phyloP scores from a whole-genome alignment of 2,888 invertebrate species.

The Caenorhabditis drosophilae region DNA sequence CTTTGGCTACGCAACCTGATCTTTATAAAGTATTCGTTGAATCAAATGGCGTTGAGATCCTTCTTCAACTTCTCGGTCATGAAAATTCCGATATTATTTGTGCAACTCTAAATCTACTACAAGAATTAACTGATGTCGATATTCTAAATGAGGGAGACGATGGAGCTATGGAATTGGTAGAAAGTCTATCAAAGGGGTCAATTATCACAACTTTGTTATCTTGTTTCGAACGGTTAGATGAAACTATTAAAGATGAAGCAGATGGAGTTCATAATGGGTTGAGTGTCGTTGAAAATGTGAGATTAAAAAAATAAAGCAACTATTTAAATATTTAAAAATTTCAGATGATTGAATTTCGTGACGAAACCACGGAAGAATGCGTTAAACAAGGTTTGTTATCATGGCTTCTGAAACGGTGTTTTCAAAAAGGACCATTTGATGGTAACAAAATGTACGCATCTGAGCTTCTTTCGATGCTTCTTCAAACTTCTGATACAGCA shows the following conservation, averaged over 20 bases:
- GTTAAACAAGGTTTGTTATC: conserved; percentile 58
- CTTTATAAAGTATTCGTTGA: conserved; percentile 89
- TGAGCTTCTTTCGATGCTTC: conserved; percentile 90
- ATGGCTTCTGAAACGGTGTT: conserved; percentile 88
- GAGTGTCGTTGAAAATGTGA: conserved; percentile 89
- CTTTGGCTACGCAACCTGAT: conserved; percentile 91
- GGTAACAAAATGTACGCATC: conserved; percentile 78
- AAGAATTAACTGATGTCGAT: conserved; percentile 92
- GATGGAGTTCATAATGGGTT: conserved; percentile 95
- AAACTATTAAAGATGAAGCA: conserved; percentile 77
- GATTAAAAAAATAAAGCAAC: conserved; percentile 2
- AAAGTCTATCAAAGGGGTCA: conserved; percentile 86
- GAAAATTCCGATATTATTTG: conserved; percentile 92
- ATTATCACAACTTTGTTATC: conserved; percentile 85
- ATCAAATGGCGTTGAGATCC: conserved; percentile 82
- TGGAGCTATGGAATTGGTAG: conserved; percentile 77
- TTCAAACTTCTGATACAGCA: conserved; percentile 83
- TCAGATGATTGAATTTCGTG: conserved; percentile 79
- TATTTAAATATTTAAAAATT: conserved; percentile 7
- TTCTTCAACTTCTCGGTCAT: conserved; percentile 90
- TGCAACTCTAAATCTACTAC: conserved; percentile 78
- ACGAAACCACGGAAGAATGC: conserved; percentile 75
- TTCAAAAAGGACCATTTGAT: conserved; percentile 65
- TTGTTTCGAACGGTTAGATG: conserved; percentile 78
- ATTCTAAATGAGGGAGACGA: conserved; percentile 79